phyloP scores from a whole-genome alignment of 2,797 vertebrate species.

The Mastacembelus armatus region DNA sequence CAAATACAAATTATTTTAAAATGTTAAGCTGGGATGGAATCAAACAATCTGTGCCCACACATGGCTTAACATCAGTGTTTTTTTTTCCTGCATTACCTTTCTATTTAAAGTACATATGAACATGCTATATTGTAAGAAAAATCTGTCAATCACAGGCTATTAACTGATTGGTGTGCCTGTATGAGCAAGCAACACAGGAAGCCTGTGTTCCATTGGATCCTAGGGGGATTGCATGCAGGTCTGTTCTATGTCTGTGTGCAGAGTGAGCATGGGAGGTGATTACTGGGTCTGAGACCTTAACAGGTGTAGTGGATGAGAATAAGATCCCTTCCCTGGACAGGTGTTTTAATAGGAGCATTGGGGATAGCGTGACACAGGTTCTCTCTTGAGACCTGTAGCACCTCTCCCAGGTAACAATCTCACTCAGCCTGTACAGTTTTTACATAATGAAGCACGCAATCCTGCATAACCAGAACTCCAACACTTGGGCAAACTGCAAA shows the following conservation, averaged over 20 bases:
- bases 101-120: background rate
- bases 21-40: slow-evolving; percentile 20
- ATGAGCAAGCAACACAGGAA: slow-evolving; percentile 25
- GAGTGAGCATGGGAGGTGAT: slow-evolving; percentile 62
- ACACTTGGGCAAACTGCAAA: slow-evolving; percentile 36
- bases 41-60: slow-evolving; percentile 3
- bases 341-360: slow-evolving; percentile 78
- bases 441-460: slow-evolving; percentile 65
- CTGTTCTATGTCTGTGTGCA: slow-evolving; percentile 41
- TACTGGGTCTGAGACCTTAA: slow-evolving; percentile 67
- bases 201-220: slow-evolving; percentile 33
- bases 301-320: slow-evolving; percentile 58
- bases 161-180: slow-evolving; percentile 42
- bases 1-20: slow-evolving; percentile 12
- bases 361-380: slow-evolving; percentile 80
- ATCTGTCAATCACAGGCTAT: slow-evolving; percentile 23
- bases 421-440: slow-evolving; percentile 48
- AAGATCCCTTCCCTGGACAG: slow-evolving; percentile 66
- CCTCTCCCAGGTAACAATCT: slow-evolving; percentile 71
- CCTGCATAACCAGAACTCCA: slow-evolving; percentile 44
- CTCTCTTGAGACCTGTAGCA: slow-evolving; percentile 60
- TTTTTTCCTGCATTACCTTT: slow-evolving; percentile 1
- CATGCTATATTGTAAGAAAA: background rate
- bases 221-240: slow-evolving; percentile 65
- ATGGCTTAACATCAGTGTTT: background rate